These are phyloP conservation scores for Petrocephalus sullivani DNA, from an alignment of 2,797 vertebrate genomes.

Conservation along the genomic window DNA sequence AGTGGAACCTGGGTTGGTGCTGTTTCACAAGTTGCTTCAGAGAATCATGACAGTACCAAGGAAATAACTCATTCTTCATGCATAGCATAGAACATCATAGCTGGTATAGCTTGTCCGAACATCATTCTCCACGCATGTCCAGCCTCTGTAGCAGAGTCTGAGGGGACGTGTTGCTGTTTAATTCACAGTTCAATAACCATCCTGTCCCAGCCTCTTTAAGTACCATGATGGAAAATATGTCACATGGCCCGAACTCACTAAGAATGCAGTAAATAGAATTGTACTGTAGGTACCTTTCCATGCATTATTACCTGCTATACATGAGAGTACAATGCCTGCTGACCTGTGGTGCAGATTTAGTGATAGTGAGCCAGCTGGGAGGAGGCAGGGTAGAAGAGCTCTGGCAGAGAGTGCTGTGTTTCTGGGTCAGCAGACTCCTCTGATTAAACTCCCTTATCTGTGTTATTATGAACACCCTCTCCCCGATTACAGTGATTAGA, in stretches of 20 bases:
- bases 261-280: background rate
- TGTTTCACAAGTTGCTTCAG: background rate
- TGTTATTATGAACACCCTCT: constrained; percentile 99
- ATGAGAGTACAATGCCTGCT: background rate
- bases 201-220: background rate
- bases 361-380: constrained; percentile 42
- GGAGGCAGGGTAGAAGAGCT: constrained; percentile 72
- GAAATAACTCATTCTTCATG: background rate
- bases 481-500: constrained; percentile 99
- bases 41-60: background rate
- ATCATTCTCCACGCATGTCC: background rate
- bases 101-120: background rate
- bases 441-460: constrained; percentile 99
- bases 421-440: constrained; percentile 99
- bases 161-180: background rate
- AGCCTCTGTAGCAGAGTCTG: background rate
- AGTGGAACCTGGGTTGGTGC: background rate
- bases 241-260: background rate
- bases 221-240: background rate
- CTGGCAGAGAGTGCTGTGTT: constrained; percentile 89
- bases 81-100: background rate
- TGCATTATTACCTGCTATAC: background rate
- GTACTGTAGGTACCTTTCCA: background rate
- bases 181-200: background rate
- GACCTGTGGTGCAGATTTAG: background rate